These are phyloP conservation scores for Myotis pilosus DNA, from an alignment of 2,797 vertebrate species.

Conservation along the genomic window DNA sequence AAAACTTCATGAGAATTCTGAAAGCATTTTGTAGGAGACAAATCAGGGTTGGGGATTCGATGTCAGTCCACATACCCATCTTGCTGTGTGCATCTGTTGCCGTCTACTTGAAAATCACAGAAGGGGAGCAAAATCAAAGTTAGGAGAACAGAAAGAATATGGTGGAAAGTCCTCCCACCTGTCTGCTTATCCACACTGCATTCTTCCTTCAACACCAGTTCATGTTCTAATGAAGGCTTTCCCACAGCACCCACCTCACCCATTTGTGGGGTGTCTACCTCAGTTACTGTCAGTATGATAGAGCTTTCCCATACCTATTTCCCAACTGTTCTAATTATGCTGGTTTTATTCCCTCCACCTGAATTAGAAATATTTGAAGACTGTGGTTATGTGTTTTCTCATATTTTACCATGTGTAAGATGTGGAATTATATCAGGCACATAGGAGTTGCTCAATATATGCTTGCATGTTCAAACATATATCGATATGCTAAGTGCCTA, in stretches of 20 bases:
- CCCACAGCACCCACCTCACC: not conserved
- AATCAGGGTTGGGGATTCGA: not conserved
- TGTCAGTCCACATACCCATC: not conserved
- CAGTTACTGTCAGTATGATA: not conserved
- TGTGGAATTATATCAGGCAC: not conserved
- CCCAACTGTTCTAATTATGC: not conserved
- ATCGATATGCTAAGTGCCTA: not conserved
- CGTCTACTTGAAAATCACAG: not conserved
- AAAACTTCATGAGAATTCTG: not conserved
- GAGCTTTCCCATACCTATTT: not conserved
- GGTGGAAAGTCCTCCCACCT: not conserved
- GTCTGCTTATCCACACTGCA: too few species aligned
- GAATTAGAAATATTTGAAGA: not conserved
- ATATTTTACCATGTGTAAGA: not conserved
- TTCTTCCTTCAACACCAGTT: too few species aligned
- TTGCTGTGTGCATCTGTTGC: too few species aligned
- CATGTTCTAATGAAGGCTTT: rapidly evolving
- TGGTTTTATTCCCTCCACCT: too few species aligned
- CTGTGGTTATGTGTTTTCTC: too few species aligned
- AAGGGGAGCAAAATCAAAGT: not conserved
- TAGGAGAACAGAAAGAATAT: not conserved
- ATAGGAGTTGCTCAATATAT: not conserved
- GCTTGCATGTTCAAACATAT: not conserved
- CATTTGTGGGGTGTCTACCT: not conserved
- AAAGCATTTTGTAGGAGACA: not conserved